phyloP scores from a whole-genome alignment of 2,888 invertebrate genomes.

The Branchipolynoe longqiensis region DNA sequence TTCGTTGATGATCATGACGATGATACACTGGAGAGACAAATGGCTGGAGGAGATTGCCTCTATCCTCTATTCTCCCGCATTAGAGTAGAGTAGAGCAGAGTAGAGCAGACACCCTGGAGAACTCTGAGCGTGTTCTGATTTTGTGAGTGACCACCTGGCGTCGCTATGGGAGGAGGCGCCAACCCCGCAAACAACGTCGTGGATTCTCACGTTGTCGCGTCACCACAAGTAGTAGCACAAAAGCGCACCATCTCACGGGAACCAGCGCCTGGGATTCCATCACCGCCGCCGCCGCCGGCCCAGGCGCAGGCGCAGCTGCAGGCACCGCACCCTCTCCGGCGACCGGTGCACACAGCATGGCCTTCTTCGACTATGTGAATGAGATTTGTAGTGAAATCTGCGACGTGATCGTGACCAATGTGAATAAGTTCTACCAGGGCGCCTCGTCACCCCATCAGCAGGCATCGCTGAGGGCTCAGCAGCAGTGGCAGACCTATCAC shows the following conservation, averaged over 20 bases:
- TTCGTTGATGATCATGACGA: too few species aligned
- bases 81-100: too few species aligned
- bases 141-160: not conserved
- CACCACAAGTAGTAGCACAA: too few species aligned
- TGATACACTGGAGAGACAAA: too few species aligned
- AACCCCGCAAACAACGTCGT: too few species aligned
- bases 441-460: conserved; percentile 5
- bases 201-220: too few species aligned
- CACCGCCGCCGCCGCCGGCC: not conserved
- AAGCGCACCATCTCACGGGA: too few species aligned
- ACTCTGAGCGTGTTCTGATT: not conserved
- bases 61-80: too few species aligned
- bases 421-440: conserved; percentile 57
- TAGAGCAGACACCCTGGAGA: not conserved
- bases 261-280: not conserved
- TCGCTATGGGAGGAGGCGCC: not conserved
- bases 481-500: conserved; percentile 39
- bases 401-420: conserved; percentile 56
- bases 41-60: too few species aligned
- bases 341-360: conserved; percentile 33
- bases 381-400: conserved; percentile 59
- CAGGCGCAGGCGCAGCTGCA: not conserved
- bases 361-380: conserved; percentile 60
- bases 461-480: conserved; percentile 28
- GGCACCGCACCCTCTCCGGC: not conserved